Evolutionary conservation across 2,888 invertebrate species (phyloP).

Genomic region (Chymomyza caudatula): DNA sequence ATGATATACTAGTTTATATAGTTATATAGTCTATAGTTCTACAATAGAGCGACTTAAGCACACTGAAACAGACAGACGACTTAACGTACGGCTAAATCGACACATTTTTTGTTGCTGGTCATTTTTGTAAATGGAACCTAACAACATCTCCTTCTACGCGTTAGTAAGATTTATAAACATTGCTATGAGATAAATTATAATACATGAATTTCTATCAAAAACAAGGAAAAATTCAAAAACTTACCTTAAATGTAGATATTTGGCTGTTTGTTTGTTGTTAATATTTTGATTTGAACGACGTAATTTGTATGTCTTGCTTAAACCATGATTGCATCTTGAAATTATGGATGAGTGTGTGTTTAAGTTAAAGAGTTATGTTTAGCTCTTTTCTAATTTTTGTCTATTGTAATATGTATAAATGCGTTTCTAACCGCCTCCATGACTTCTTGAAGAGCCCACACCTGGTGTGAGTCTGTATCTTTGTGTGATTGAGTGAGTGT

Average conservation of each 20-base stretch:
- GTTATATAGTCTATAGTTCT: no score
- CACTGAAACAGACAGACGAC: no score
- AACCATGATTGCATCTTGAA: slow-evolving; percentile 9
- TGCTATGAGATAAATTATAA: no score
- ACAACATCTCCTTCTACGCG: no score
- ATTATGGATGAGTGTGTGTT: slow-evolving; percentile 34
- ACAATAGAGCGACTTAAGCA: no score
- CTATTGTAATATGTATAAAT: slow-evolving; percentile 43
- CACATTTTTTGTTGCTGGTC: no score
- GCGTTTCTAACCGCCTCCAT: slow-evolving; percentile 36
- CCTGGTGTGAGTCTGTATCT: not conserved
- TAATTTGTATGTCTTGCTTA: not conserved
- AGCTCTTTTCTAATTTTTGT: slow-evolving; percentile 14
- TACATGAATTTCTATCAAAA: no score
- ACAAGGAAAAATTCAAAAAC: no score
- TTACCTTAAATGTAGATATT: slow-evolving; percentile 73
- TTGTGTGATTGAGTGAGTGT: slow-evolving; percentile 2
- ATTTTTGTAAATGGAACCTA: no score
- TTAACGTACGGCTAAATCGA: no score
- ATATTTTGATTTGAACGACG: slow-evolving; percentile 11
- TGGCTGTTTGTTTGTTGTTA: slow-evolving; percentile 64
- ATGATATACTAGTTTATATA: no score
- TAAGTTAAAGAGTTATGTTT: slow-evolving; percentile 26
- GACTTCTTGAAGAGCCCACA: not conserved
- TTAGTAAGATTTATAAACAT: no score